These are phyloP conservation scores for Anarsia innoxiella DNA, from an alignment of 2,888 invertebrate species.

Conservation along the genomic window DNA sequence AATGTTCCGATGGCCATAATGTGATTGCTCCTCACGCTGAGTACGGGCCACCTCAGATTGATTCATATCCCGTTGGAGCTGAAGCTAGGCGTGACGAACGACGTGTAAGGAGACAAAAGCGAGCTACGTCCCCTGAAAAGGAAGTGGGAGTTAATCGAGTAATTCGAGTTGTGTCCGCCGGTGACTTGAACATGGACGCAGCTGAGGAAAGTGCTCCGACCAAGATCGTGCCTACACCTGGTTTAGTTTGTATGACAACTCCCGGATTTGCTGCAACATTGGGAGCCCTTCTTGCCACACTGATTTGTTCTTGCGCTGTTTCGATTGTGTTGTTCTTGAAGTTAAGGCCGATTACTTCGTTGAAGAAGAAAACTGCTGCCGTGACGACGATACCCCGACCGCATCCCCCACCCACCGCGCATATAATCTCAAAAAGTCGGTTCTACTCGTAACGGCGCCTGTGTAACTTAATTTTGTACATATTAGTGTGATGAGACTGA, in stretches of 20 bases:
- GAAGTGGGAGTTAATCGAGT: constrained; percentile 92
- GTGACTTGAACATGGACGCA: constrained; percentile 87
- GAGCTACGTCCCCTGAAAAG: constrained; percentile 79
- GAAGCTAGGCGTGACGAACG: constrained; percentile 84
- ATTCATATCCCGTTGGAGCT: constrained; percentile 72
- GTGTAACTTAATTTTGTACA: constrained; percentile 65
- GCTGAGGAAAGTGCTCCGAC: constrained; percentile 79
- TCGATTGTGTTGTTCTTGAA: constrained; percentile 91
- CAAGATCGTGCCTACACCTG: constrained; percentile 79
- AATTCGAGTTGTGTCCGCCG: constrained; percentile 93
- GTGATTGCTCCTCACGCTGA: constrained; percentile 75
- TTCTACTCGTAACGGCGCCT: constrained; percentile 78
- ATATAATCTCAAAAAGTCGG: constrained; percentile 76
- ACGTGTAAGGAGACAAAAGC: constrained; percentile 79
- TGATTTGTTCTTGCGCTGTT: constrained; percentile 88
- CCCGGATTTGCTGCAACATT: constrained; percentile 93
- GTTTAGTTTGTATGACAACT: constrained; percentile 94
- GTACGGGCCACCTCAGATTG: constrained; percentile 82
- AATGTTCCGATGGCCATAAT: constrained; percentile 82
- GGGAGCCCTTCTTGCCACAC: constrained; percentile 86
- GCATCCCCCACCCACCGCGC: constrained; percentile 58
- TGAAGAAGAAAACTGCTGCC: constrained; percentile 72
- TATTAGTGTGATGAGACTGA: constrained; percentile 75
- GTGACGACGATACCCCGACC: constrained; percentile 63
- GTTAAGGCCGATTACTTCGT: constrained; percentile 80